Evolutionary conservation across 2,797 vertebrate species (phyloP).

Genomic region (Sebastes trivittatus): DNA sequence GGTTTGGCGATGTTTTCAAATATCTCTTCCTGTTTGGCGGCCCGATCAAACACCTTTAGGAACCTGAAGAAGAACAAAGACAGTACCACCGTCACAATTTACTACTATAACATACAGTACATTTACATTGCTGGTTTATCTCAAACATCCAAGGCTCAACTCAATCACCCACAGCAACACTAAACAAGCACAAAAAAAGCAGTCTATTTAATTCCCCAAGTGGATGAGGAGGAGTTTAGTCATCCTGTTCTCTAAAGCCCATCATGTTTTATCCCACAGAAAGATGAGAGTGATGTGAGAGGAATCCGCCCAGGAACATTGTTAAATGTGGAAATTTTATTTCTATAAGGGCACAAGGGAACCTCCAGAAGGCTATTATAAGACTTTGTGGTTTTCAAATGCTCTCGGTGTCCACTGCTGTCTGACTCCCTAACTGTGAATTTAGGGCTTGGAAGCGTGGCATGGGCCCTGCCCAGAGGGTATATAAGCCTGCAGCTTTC

Average conservation of each 20-base stretch:
- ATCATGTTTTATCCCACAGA: constrained; percentile 50
- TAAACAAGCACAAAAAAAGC: constrained; percentile 35
- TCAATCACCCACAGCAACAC: constrained; percentile 21
- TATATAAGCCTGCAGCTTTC: constrained; percentile 64
- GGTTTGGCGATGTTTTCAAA: constrained; percentile 94
- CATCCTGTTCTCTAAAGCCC: constrained; percentile 52
- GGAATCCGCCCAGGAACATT: constrained; percentile 60
- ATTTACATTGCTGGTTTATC: not conserved
- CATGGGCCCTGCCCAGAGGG: constrained; percentile 64
- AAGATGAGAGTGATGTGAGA: constrained; percentile 54
- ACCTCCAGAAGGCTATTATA: constrained; percentile 73
- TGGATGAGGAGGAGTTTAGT: constrained; percentile 46
- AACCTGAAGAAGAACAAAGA: constrained; percentile 81
- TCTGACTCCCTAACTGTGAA: constrained; percentile 73
- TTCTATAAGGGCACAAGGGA: constrained; percentile 73
- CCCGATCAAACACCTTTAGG: constrained; percentile 93
- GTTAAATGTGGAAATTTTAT: constrained; percentile 78
- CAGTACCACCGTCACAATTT: not conserved
- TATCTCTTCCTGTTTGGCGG: constrained; percentile 90
- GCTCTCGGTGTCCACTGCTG: constrained; percentile 67
- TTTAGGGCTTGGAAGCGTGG: constrained; percentile 71
- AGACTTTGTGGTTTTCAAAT: constrained; percentile 69
- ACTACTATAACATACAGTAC: not conserved
- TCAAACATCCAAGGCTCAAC: constrained; percentile 1
- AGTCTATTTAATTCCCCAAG: constrained; percentile 25